Percentiles rank a stretch among this genome's conserved stretches.
Evolutionary conservation across 2,113 vertebrate species (phyloP).

Genomic region (Gadus chalcogrammus): DNA sequence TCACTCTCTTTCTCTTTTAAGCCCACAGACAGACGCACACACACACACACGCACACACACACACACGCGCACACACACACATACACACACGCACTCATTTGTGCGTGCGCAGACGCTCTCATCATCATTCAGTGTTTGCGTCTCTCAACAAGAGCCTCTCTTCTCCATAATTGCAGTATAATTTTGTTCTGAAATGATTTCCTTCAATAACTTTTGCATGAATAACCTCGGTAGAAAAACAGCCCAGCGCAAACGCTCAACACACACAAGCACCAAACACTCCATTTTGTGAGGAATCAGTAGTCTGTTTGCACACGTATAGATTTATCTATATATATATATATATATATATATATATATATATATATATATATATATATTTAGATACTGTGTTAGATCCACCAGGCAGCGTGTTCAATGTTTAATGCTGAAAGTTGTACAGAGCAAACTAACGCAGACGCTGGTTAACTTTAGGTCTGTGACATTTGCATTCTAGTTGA

Average conservation of each 20-base stretch:
- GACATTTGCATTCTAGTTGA: neutral
- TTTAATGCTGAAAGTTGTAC: no score
- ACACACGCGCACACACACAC: slow-evolving; percentile 10
- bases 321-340: slow-evolving; percentile 3
- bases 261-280: slow-evolving; percentile 9
- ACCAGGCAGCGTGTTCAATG: neutral
- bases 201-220: slow-evolving; percentile 60
- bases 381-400: neutral
- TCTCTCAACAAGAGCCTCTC: slow-evolving; percentile 63
- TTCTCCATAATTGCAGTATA: slow-evolving; percentile 70
- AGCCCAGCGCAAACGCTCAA: slow-evolving; percentile 31
- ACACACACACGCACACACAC: slow-evolving; percentile 19
- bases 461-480: no score
- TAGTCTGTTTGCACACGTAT: neutral
- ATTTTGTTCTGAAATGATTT: slow-evolving; percentile 70
- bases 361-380: slow-evolving; percentile 15
- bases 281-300: neutral
- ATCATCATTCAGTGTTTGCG: slow-evolving; percentile 60
- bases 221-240: slow-evolving; percentile 63
- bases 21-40: neutral
- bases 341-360: slow-evolving; percentile 19
- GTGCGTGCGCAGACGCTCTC: slow-evolving; percentile 17
- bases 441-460: no score
- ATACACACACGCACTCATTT: neutral
- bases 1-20: neutral